Base-by-base conservation (phyloP, 2,797 vertebrate species). In the Falco rusticolus region DNA sequence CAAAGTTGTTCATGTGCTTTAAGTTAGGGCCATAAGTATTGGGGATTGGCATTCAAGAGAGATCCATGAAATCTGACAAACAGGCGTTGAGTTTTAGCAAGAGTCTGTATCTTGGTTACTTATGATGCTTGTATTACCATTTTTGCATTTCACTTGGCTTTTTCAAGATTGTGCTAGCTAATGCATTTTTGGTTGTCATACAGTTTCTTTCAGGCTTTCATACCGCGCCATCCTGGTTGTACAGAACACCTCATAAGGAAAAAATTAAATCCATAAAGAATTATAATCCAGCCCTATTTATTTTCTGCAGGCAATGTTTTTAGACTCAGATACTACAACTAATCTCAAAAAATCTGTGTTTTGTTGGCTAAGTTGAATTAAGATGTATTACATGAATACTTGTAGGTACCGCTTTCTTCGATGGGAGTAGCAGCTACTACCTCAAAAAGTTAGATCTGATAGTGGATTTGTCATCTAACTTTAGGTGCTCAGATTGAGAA, bases 381-480 rank as follows among this genome's bases (percentile, higher is more conserved):
- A 56, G 24, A 2, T 86, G 25, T 51, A 39, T 89, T 79, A 75
- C 10, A 43, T 13, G 37, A 70, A 48, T 74, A 91, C 13, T 64
- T 90, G 43, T 3, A 87, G 37, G 53, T 75, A 53, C 17, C 22
- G 15, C 54, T 63, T n/a, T 74, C 54, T 78, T 84, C 39, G 60
- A 6, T 41, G 41, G 69, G 54, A 84, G 60, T 51, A 65, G 65
- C 54, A 64, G n/a, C 77, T 45, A 45, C 39, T 53, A 65, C 48
- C 70, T 85, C 60, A 70, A 37, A 76, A 91, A 69, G 14, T 66
- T 78, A 59, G 24, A 50, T 43, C 54, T 78, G 65, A 68, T 20
- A 77, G 43, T 37, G 39, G 68, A 81, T 88, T 93, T 94, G 66
- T 71, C 48, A 82, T 69, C 41, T 70, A 96, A 68, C 54, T 94